Percentiles rank a stretch among this genome's conserved stretches.
Evolutionary conservation across 2,888 invertebrate species (phyloP).

Genomic region (Nomada lathburiana): DNA sequence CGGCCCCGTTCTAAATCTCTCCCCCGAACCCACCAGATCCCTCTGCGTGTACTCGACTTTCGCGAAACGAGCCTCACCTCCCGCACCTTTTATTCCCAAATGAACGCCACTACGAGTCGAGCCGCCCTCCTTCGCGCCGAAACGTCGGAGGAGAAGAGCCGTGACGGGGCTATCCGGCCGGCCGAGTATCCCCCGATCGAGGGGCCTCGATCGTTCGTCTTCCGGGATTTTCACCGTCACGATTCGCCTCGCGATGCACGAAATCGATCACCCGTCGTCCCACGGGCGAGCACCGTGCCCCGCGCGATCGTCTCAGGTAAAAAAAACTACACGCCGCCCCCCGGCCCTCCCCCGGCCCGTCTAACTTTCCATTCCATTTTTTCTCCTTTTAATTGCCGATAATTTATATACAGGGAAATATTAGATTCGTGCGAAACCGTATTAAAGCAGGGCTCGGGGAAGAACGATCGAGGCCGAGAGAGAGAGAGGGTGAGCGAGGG

Average conservation of each 20-base stretch:
- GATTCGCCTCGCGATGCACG: conserved; percentile 63
- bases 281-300: not conserved
- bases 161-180: conserved; percentile 19
- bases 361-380: conserved; percentile 66
- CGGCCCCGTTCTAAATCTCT: conserved; percentile 80
- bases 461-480: not conserved
- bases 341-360: too few species aligned
- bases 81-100: not conserved
- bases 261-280: conserved; percentile 56
- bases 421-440: conserved; percentile 85
- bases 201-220: conserved; percentile 48
- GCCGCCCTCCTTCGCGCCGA: not conserved
- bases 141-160: not conserved
- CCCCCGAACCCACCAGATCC: conserved; percentile 48
- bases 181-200: conserved; percentile 17
- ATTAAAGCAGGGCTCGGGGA: conserved; percentile 74
- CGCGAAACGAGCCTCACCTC: conserved; percentile 13
- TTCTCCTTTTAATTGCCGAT: conserved; percentile 83
- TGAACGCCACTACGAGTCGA: not conserved
- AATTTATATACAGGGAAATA: conserved; percentile 83
- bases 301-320: conserved; percentile 3
- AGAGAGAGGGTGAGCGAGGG: conserved; percentile 33
- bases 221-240: conserved; percentile 66
- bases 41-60: conserved; percentile 17
- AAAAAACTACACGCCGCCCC: conserved; percentile 41